phyloP scores from a whole-genome alignment of 1,140 invertebrate species.

The Eriosoma lanigerum region DNA sequence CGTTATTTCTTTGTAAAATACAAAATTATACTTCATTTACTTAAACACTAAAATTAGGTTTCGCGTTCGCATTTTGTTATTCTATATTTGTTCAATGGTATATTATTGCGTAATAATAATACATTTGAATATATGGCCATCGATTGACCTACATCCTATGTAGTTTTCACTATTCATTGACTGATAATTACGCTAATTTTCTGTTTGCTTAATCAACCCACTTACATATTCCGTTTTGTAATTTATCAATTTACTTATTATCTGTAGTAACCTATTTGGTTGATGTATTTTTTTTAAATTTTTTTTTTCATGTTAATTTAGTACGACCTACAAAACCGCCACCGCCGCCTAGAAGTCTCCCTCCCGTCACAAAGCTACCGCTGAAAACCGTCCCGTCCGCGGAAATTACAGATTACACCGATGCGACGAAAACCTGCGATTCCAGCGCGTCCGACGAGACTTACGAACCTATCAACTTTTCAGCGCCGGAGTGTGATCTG shows the following conservation, averaged over 20 bases:
- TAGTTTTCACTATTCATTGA: conserved; percentile 12
- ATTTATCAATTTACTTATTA: too few species aligned
- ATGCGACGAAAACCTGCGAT: conserved; percentile 57
- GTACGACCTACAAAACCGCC: conserved; percentile 63
- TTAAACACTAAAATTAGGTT: too few species aligned
- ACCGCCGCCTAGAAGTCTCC: conserved; percentile 64
- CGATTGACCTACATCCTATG: neutral
- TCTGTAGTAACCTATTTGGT: too few species aligned
- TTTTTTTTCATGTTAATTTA: conserved; percentile 49
- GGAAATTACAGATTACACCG: conserved; percentile 58
- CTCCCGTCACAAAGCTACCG: conserved; percentile 47
- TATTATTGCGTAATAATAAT: too few species aligned
- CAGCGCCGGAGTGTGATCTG: conserved; percentile 60
- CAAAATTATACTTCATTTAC: too few species aligned
- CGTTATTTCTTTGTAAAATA: too few species aligned
- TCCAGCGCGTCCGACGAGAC: conserved; percentile 52
- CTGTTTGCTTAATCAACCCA: neutral
- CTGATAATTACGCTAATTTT: neutral
- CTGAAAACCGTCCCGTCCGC: too few species aligned
- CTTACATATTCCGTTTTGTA: neutral
- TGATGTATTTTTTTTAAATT: too few species aligned
- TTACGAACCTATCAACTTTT: conserved; percentile 33
- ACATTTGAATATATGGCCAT: neutral
- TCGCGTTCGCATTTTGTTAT: too few species aligned
- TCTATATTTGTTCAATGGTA: too few species aligned